A percentile compares a stretch with the other conserved stretches of the same genome.
phyloP scores from a whole-genome alignment of 2,888 invertebrate species.

The Melikaiella ostensackeni region DNA sequence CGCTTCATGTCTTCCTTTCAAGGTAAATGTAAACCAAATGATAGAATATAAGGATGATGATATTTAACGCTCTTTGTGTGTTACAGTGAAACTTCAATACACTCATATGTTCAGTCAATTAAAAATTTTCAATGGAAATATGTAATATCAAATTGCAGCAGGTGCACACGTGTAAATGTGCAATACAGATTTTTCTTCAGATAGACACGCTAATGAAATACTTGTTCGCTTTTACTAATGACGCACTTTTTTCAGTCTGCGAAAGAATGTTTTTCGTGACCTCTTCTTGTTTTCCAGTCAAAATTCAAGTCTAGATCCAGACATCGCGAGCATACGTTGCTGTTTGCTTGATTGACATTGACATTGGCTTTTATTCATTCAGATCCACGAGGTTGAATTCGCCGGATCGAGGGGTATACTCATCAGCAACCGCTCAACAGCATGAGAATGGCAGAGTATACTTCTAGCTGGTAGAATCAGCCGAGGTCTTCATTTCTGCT shows the following conservation, averaged over 20 bases:
- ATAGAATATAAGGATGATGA: conserved; percentile 41
- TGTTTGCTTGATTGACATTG: conserved; percentile 43
- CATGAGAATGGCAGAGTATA: conserved; percentile 78
- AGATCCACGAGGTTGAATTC: conserved; percentile 72
- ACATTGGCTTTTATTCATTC: conserved; percentile 67
- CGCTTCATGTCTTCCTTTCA: conserved; percentile 88
- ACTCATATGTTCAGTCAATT: conserved; percentile 55
- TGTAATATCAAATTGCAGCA: conserved; percentile 36
- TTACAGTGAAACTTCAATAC: conserved; percentile 76
- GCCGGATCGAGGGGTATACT: conserved; percentile 76
- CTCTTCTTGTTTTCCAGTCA: conserved; percentile 55
- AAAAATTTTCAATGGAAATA: conserved; percentile 42
- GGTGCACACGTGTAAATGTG: conserved; percentile 18
- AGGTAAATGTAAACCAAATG: conserved; percentile 75
- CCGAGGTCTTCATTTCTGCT: conserved; percentile 60
- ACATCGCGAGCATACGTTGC: conserved; percentile 45
- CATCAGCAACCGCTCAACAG: conserved; percentile 77
- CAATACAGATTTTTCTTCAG: conserved; percentile 33
- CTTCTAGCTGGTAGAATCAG: conserved; percentile 75
- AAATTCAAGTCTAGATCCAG: conserved; percentile 57
- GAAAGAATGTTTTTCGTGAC: conserved; percentile 51
- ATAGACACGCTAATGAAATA: conserved; percentile 17
- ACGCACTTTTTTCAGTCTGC: conserved; percentile 70
- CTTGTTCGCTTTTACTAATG: conserved; percentile 60
- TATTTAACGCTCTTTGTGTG: conserved; percentile 68